Evolutionary conservation across 2,797 vertebrate genomes (phyloP), one percentile per base, ranked within the genome.

Genomic region (Sciaenops ocellatus): DNA sequence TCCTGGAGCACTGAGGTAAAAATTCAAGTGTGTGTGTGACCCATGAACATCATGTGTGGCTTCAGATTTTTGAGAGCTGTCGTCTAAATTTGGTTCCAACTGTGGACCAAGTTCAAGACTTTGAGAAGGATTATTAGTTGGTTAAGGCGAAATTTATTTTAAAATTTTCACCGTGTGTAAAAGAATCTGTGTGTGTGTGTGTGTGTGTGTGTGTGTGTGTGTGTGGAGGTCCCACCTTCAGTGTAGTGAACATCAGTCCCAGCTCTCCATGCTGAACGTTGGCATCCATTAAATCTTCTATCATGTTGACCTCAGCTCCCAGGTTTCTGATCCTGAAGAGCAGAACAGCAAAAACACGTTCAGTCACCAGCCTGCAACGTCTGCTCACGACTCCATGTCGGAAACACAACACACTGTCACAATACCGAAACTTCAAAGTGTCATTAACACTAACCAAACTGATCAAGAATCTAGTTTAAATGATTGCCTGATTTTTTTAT

Each of bases 221-320:
- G 34, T 54, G 17, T 3, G 8, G 5, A 6, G 1, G 1, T n/a
- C 55, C 5, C 71, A 97, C 98, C 96, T 98, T 98, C 69, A 99
- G 91, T 41, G 98, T 99, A 41, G 98, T 99, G 89, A 99, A 98
- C 98, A 99, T 99, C 86, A 98, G 96, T 62, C 98, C 98, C 86
- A 98, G 94, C 67, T 99, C 98, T 74, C 98, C 98, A 1, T 97
- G 97, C 86, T 99, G 97, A 67, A 99, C 85, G 73, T 96, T 97
- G 4, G 97, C 96, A 91, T 99, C 98, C 97, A 99, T 99, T 24
- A 99, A 85, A 85, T 99, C 98, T 78, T 99, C 98, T 0, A 98
- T 98, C 82, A 99, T 95, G 79, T 94, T 96, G 11, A 99, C 96
- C 78, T 99, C 98, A 51, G 98, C 98, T 60, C 97, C 98, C 79